Conservation (phyloP, 37 sponge, comb jelly and placozoan genomes). For the Cliona cf. orientalis region DNA sequence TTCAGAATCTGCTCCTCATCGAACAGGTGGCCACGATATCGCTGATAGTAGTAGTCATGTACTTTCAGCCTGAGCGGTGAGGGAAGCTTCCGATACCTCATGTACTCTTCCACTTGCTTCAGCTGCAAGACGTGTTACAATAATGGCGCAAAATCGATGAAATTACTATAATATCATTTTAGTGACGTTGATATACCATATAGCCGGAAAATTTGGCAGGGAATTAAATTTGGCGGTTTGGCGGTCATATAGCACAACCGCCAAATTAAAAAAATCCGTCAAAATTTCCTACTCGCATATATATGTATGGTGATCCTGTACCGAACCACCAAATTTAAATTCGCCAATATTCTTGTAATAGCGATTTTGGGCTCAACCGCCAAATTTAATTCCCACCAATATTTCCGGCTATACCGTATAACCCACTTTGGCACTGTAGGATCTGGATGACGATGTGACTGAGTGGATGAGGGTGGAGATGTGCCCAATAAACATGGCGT, state of each 20-base stretch:
- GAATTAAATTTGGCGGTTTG: too few relatives aligned
- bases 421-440: slow-evolving; percentile 71
- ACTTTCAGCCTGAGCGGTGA: slow-evolving; percentile 8
- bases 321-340: too few relatives aligned
- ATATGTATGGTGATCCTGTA: too few relatives aligned
- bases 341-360: too few relatives aligned
- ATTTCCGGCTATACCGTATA: background rate
- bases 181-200: too few relatives aligned
- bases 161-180: background rate
- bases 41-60: slow-evolving; percentile 61
- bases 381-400: too few relatives aligned
- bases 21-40: slow-evolving; percentile 57
- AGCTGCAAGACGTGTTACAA: slow-evolving; percentile 32
- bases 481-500: slow-evolving; percentile 78
- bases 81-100: slow-evolving; percentile 63
- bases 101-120: slow-evolving; percentile 64
- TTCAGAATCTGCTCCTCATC: slow-evolving; percentile 57
- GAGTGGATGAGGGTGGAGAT: slow-evolving; percentile 70
- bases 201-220: too few relatives aligned
- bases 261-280: background rate
- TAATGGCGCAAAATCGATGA: background rate
- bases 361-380: too few relatives aligned
- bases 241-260: background rate
- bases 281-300: too few relatives aligned
- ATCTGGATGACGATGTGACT: slow-evolving; percentile 38